A percentile compares a stretch with the other conserved stretches of the same genome.
Evolutionary conservation across 1,140 invertebrate species (phyloP).

Genomic region (Rhopalosiphum maidis): DNA sequence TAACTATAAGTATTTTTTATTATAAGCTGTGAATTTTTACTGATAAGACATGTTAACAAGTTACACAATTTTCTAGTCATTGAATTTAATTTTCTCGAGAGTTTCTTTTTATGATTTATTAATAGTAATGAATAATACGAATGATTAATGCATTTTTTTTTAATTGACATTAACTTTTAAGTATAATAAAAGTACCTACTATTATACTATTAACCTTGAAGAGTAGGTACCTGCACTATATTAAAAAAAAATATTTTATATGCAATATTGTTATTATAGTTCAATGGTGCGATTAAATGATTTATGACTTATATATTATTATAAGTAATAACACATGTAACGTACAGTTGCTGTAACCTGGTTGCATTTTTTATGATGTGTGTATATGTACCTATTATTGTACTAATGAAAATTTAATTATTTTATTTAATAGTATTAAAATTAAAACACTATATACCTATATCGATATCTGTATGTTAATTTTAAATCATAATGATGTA

Average conservation of each 20-base stretch:
- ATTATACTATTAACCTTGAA: slow-evolving; percentile 29
- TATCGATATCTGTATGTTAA: neutral
- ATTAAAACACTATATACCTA: neutral
- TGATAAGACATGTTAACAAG: neutral
- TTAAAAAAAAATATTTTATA: slow-evolving; percentile 13
- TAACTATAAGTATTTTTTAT: neutral
- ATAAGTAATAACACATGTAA: slow-evolving; percentile 7
- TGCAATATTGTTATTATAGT: neutral
- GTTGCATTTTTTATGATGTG: neutral
- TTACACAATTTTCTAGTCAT: slow-evolving; percentile 1
- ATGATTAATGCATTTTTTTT: slow-evolving; percentile 5
- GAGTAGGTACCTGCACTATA: neutral
- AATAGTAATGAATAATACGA: neutral
- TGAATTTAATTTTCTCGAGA: neutral
- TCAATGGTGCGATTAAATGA: neutral
- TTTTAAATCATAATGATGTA: neutral
- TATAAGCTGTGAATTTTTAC: neutral
- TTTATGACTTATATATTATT: slow-evolving; percentile 12
- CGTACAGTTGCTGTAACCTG: neutral
- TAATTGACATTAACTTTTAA: slow-evolving; percentile 20
- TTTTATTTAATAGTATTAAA: slow-evolving; percentile 8
- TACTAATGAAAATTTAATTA: neutral
- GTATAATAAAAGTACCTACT: slow-evolving; percentile 1
- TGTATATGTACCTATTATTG: neutral
- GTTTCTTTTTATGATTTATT: neutral